Conservation (phyloP, 2,888 invertebrate species). For the Thymelicus sylvestris region DNA sequence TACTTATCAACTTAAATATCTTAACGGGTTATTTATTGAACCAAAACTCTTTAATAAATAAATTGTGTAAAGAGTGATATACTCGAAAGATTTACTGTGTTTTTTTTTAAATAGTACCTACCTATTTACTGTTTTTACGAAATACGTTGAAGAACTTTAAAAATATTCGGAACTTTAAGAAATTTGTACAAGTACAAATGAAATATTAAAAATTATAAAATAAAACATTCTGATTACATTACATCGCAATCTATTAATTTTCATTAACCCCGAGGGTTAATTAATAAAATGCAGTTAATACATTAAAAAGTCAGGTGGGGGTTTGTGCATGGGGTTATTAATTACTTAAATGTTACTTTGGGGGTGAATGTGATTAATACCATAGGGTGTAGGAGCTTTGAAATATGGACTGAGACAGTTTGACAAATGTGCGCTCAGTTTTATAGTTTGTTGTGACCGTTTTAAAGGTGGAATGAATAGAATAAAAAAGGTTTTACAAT, state of each 20-base stretch:
- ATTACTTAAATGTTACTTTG: conserved; percentile 42
- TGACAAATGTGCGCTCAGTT: conserved; percentile 33
- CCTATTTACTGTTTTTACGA: too few relatives aligned
- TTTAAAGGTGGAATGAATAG: neutral
- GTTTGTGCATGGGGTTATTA: conserved; percentile 41
- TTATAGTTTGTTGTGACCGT: conserved; percentile 9
- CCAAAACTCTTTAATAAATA: too few relatives aligned
- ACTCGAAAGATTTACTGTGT: too few relatives aligned
- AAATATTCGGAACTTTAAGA: too few relatives aligned
- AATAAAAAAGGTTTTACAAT: neutral
- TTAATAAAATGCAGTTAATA: conserved; percentile 42
- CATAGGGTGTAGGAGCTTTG: conserved; percentile 43
- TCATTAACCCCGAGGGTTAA: conserved; percentile 40
- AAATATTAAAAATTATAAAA: neutral
- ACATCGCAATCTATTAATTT: conserved; percentile 33
- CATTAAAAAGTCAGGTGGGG: conserved; percentile 42
- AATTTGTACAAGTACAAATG: too few relatives aligned
- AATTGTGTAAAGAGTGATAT: too few relatives aligned
- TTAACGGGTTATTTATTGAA: too few relatives aligned
- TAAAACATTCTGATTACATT: conserved; percentile 21
- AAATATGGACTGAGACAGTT: conserved; percentile 47
- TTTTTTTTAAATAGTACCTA: too few relatives aligned
- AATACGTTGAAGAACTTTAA: too few relatives aligned
- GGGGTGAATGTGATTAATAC: conserved; percentile 38
- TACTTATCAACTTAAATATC: too few relatives aligned